phyloP scores from a whole-genome alignment of 2,888 invertebrate genomes.

The Volucella inanis region DNA sequence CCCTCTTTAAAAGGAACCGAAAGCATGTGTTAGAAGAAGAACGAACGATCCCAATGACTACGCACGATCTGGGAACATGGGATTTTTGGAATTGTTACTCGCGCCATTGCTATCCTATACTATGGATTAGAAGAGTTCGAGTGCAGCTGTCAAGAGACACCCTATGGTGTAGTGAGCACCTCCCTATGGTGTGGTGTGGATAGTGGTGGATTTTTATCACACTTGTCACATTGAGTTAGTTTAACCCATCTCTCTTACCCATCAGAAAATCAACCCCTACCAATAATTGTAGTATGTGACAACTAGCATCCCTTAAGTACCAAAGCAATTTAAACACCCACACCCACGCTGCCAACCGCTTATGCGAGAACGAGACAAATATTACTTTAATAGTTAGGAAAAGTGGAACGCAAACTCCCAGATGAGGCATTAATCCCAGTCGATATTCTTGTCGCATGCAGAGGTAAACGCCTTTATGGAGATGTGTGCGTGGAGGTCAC shows the following conservation, averaged over 20 bases:
- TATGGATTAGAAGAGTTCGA: slow-evolving; percentile 42
- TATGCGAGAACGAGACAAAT: slow-evolving; percentile 51
- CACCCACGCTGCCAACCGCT: neutral
- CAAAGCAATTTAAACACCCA: slow-evolving; percentile 40
- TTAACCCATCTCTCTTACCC: slow-evolving; percentile 27
- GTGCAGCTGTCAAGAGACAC: slow-evolving; percentile 49
- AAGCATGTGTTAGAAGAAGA: slow-evolving; percentile 37
- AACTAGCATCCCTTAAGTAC: slow-evolving; percentile 42
- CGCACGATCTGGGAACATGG: slow-evolving; percentile 62
- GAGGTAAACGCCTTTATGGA: slow-evolving; percentile 29
- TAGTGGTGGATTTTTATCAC: slow-evolving; percentile 51
- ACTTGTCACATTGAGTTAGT: slow-evolving; percentile 35
- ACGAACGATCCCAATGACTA: slow-evolving; percentile 16
- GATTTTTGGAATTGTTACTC: slow-evolving; percentile 59
- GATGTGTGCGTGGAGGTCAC: slow-evolving; percentile 39
- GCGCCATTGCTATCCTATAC: slow-evolving; percentile 40
- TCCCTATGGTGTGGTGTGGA: slow-evolving; percentile 45
- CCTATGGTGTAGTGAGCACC: slow-evolving; percentile 29
- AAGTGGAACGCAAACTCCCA: slow-evolving; percentile 66
- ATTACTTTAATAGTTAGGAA: neutral
- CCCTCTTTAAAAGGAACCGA: slow-evolving; percentile 38
- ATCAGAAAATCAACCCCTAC: slow-evolving; percentile 33
- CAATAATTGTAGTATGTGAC: slow-evolving; percentile 18
- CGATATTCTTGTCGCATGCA: slow-evolving; percentile 16
- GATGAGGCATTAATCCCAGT: slow-evolving; percentile 47